Evolutionary conservation across 37 sponge, comb jelly and placozoan species (phyloP).

Genomic region (Chondrosia reniformis): DNA sequence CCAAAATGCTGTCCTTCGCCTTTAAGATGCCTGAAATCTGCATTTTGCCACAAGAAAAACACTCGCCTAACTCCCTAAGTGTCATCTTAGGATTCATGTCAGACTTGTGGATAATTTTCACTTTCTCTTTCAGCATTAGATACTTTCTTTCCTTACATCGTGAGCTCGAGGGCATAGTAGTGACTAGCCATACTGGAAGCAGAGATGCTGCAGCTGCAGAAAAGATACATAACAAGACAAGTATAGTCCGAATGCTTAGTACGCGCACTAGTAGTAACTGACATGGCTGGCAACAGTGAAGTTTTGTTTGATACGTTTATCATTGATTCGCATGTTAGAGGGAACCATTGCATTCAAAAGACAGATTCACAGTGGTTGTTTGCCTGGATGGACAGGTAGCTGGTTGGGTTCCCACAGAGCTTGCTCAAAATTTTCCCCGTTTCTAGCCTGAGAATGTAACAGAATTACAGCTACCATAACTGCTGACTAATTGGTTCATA

Average conservation of each 20-base stretch:
- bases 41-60: constrained; percentile 8
- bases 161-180: not conserved
- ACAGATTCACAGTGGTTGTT: constrained; percentile 5
- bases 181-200: no score
- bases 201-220: no score
- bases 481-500: no score
- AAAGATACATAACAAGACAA: no score
- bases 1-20: not conserved
- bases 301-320: not conserved
- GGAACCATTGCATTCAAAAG: not conserved
- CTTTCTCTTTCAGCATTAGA: constrained; percentile 10
- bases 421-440: not conserved
- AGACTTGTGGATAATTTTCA: not conserved
- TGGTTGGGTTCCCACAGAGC: not conserved
- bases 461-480: constrained; percentile 1
- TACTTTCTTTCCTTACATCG: constrained; percentile 3
- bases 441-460: constrained; percentile 16
- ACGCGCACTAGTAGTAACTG: not conserved
- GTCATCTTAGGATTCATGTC: not conserved
- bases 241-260: no score
- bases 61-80: constrained; percentile 9
- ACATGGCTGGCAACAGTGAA: not conserved
- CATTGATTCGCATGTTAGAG: not conserved
- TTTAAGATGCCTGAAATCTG: not conserved
- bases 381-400: constrained; percentile 6